Base-by-base conservation (phyloP, 1,140 invertebrate genomes). In the Conopomorpha cramerella region DNA sequence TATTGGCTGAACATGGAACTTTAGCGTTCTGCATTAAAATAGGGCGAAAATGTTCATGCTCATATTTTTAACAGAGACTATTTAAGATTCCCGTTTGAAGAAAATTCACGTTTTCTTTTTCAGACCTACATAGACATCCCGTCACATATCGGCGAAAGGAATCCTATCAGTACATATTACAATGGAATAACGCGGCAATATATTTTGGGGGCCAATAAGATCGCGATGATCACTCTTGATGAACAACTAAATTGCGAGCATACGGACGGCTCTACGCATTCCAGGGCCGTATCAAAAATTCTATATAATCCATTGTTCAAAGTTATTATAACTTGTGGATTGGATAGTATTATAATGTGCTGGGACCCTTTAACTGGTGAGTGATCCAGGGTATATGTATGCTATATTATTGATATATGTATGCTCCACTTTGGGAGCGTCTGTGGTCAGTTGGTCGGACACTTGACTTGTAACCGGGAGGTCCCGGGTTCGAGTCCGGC, bases 271-370 rank as follows among this genome's bases (percentile, higher is more conserved):
- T 83, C 81, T 48, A 86, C 84, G 1, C 87, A 90, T 57, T 79
- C 79, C 1, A 78, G 80, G 19, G 74, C 80, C 3, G 80, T 89
- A 11, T 82, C 85, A 2, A 80, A 81, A 14, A 73, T 87, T 0
- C 67, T 89, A 1, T 88, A 87, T 49, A 89, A 89, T 68, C 78
- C 80, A 8, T 68, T 89, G 3, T 89, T 84, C 46, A 81, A 85
- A 51, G 81, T 82, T 23, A 77, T 89, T 27, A 79, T 88, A 25
- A 86, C 86, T 1, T 85, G 82, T 25, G 84, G 86, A 11, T 61
- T 83, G 50, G 87, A 89, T 54, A 88, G 86, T 38, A 84, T 81
- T 46, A 88, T 90, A 36, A 87, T 88, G 39, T 81, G 85, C 3
- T 90, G 87, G 87, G 82, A 89, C 66, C 84, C 85, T 1, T 80